Evolutionary conservation across 1,140 invertebrate species (phyloP).

Genomic region (Lepidurus apus): DNA sequence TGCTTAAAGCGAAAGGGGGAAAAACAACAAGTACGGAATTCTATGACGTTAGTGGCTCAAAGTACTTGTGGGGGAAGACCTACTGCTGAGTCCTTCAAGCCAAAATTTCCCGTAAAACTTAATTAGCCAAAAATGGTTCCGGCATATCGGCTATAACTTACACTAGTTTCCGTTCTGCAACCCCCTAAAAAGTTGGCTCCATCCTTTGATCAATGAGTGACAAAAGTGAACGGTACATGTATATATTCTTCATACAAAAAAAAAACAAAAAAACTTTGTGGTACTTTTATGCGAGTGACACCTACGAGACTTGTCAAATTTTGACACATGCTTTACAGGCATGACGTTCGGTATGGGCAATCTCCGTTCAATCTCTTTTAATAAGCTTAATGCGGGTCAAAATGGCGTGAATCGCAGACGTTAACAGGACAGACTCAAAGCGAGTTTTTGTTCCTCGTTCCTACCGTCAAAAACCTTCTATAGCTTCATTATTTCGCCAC

Average conservation of each 20-base stretch:
- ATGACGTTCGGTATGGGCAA: background rate
- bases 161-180: background rate
- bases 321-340: background rate
- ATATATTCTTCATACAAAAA: too few species aligned
- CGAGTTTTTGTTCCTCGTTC: background rate
- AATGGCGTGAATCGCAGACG: background rate
- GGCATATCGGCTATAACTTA: background rate
- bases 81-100: background rate
- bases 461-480: background rate
- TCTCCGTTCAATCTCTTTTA: background rate
- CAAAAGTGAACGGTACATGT: too few species aligned
- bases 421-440: background rate
- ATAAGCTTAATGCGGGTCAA: background rate
- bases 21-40: too few species aligned
- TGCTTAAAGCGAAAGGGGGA: too few species aligned
- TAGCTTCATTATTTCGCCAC: background rate
- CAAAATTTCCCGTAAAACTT: background rate
- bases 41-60: too few species aligned
- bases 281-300: background rate
- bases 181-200: background rate
- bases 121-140: background rate
- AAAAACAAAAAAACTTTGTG: too few species aligned
- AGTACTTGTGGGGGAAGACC: too few species aligned
- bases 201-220: too few species aligned
- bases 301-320: background rate